Conservation (phyloP, 2,888 invertebrate genomes). For the Ischnus inquisitorius region DNA sequence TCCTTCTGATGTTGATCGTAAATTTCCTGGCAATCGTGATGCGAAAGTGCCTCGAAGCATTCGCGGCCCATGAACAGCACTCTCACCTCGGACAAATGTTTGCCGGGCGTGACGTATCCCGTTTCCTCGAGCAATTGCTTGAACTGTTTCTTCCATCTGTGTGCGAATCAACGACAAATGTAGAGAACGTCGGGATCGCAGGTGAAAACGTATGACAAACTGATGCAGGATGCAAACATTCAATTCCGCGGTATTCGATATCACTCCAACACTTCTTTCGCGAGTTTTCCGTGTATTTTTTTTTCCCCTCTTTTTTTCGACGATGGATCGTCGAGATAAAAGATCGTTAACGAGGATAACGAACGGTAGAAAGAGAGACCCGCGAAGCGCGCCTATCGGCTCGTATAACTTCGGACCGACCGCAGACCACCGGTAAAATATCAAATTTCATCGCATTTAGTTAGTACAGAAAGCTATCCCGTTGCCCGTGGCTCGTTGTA, state of each 20-base stretch:
- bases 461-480: slow-evolving; percentile 13
- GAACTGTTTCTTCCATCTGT: slow-evolving; percentile 97
- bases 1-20: slow-evolving; percentile 97
- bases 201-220: background rate
- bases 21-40: slow-evolving; percentile 95
- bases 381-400: slow-evolving; percentile 1
- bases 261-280: background rate
- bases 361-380: slow-evolving; percentile 11
- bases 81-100: slow-evolving; percentile 95
- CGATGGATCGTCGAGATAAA: background rate
- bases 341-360: background rate
- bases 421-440: slow-evolving; percentile 65
- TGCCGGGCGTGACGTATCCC: slow-evolving; percentile 98
- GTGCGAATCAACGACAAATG: slow-evolving; percentile 57
- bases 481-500: slow-evolving; percentile 30
- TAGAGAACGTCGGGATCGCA: background rate
- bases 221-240: background rate
- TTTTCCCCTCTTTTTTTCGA: background rate
- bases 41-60: slow-evolving; percentile 96
- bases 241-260: slow-evolving; percentile 3
- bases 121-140: slow-evolving; percentile 97
- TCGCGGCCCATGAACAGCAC: slow-evolving; percentile 97
- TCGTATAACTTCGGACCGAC: slow-evolving; percentile 47
- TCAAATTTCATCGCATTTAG: slow-evolving; percentile 55
- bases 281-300: background rate